These are phyloP conservation scores for Noctuana brunneofusca DNA, from an alignment of 2,888 invertebrate species.

Conservation along the genomic window DNA sequence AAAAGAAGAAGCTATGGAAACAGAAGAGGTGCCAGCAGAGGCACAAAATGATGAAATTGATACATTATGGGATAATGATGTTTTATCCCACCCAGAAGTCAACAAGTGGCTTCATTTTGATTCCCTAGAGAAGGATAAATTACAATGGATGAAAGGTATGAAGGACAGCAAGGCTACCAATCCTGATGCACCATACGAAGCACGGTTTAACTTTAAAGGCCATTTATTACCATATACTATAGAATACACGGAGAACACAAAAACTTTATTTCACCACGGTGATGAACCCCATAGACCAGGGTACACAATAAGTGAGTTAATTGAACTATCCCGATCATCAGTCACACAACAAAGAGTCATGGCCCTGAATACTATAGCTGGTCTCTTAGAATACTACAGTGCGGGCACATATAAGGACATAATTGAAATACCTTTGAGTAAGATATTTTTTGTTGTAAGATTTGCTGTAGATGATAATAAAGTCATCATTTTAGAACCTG, in stretches of 20 bases:
- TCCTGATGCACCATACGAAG: conserved; percentile 87
- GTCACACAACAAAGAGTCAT: conserved; percentile 92
- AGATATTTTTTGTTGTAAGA: conserved; percentile 90
- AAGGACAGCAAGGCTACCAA: conserved; percentile 81
- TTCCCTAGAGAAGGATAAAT: conserved; percentile 91
- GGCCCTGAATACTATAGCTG: conserved; percentile 90
- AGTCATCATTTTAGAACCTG: conserved; percentile 87
- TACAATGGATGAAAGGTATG: conserved; percentile 92
- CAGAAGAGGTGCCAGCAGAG: conserved; percentile 8
- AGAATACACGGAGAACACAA: conserved; percentile 80
- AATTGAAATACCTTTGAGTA: conserved; percentile 89
- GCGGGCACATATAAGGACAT: conserved; percentile 90
- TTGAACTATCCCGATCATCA: conserved; percentile 89
- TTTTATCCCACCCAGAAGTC: conserved; percentile 83
- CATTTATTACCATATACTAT: conserved; percentile 88
- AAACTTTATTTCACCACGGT: conserved; percentile 94
- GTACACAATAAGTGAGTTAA: conserved; percentile 94
- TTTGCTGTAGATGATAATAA: conserved; percentile 94
- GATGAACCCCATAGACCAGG: conserved; percentile 95
- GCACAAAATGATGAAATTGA: conserved; percentile 42
- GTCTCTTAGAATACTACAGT: conserved; percentile 87
- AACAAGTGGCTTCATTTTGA: conserved; percentile 93
- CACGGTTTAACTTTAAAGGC: conserved; percentile 92
- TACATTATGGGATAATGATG: conserved; percentile 78
- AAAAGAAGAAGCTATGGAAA: conserved; percentile 17